Conservation (phyloP, 2,888 invertebrate species). For the Galeruca laticollis region DNA sequence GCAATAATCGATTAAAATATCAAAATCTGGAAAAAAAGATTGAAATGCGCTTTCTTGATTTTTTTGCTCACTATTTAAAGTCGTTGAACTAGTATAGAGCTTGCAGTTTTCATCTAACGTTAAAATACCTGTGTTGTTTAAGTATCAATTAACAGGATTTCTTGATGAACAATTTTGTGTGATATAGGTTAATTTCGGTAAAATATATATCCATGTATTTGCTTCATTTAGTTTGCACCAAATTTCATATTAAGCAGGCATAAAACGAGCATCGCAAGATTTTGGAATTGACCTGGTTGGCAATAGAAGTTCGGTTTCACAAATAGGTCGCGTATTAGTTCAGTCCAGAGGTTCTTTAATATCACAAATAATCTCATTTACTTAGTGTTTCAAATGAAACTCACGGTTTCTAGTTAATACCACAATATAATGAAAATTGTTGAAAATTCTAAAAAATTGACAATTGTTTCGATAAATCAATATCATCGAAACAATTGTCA, state of each 20-base stretch:
- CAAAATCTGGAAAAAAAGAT: constrained; percentile 3
- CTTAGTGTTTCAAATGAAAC: too few species aligned
- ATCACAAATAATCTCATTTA: not conserved
- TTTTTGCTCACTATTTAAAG: not conserved
- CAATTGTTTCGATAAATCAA: too few species aligned
- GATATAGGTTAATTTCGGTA: constrained; percentile 2
- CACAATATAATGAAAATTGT: too few species aligned
- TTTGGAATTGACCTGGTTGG: not conserved
- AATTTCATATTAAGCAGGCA: not conserved
- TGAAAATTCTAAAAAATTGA: too few species aligned
- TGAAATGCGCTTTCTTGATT: not conserved
- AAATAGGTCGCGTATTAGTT: constrained; percentile 9
- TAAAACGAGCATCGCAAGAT: not conserved
- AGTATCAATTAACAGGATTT: not conserved
- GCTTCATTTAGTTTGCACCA: constrained; percentile 12
- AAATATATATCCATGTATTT: constrained; percentile 20
- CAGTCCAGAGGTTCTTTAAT: not conserved
- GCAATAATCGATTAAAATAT: not conserved
- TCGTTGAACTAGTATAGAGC: constrained; percentile 8
- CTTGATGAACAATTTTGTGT: constrained; percentile 2
- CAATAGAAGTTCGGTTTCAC: constrained; percentile 21
- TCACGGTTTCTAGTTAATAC: too few species aligned
- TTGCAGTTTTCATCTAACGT: not conserved
- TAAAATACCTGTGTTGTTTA: constrained; percentile 20
- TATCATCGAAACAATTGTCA: too few species aligned